Evolutionary conservation across 2,888 invertebrate genomes (phyloP), one percentile per base, ranked within the genome.

Genomic region (Drosophila acutilabella): DNA sequence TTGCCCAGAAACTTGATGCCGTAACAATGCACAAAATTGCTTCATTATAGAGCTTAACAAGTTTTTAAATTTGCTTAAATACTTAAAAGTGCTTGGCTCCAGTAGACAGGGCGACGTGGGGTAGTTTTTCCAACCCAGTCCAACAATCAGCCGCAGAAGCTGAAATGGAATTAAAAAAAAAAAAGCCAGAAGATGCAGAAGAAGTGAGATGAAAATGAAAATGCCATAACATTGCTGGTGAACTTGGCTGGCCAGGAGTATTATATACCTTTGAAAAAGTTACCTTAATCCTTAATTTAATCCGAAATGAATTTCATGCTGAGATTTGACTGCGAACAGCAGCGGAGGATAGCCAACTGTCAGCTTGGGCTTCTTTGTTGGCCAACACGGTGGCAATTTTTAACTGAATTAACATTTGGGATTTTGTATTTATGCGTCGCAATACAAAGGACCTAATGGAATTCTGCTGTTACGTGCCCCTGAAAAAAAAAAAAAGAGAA

Each of bases 31-130:
- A 50, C 56, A 48, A 75, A 80, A 86, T 83, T 78, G 71, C 78
- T 83, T 78, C 82, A 84, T 84, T 80, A 85, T 71, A 45, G 56
- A 69, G 80, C 88, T 85, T 88, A 85, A 78, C 71, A 88, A 88
- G 85, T 81, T 85, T 85, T 88, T 69, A 76, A 85, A 88, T 88
- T 88, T 88, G 74, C 88, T 88, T 85, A 85, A 85, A 80, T 74
- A 76, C 84, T 85, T 85, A 80, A 73, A 54, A 60, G 67, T 50
- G 51, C 66, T 68, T 53, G 47, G 45, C 62, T 41, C 38, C 42
- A 56, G 60, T 53, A 54, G 47, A 30, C 51, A 10, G n/a, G 10
- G 18, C 20, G 50, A 3, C 18, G 20, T 41, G 57, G 47, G 53
- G 66, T 70, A 44, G 30, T 16, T 16, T 16, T 18, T 14, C n/a